Conservation (phyloP, 2,888 invertebrate genomes). For the Hymenopus coronatus region DNA sequence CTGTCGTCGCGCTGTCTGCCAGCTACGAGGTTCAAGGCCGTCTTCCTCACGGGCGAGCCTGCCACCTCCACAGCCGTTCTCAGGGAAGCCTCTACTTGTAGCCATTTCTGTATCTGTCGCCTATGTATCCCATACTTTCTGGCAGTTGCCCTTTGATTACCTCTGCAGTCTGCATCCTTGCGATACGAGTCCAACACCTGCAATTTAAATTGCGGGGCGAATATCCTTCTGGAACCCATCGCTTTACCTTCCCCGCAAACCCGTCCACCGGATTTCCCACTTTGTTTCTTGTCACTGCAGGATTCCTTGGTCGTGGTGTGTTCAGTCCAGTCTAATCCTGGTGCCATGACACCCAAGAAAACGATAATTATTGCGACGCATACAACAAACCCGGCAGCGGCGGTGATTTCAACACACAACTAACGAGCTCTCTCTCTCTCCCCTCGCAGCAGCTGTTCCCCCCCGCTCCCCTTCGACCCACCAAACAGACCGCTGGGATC, state of each 20-base stretch:
- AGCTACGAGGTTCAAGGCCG: constrained; percentile 51
- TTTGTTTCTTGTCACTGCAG: constrained; percentile 12
- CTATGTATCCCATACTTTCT: constrained; percentile 87
- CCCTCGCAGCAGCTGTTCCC: constrained; percentile 23
- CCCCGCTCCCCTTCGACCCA: constrained; percentile 13
- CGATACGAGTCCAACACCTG: constrained; percentile 86
- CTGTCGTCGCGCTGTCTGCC: constrained; percentile 48
- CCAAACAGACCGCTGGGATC: neutral
- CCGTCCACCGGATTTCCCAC: neutral
- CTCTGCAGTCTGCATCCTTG: constrained; percentile 81
- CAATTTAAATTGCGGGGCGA: constrained; percentile 84
- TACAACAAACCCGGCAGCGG: constrained; percentile 26
- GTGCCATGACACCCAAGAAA: constrained; percentile 26
- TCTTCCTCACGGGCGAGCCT: constrained; percentile 40
- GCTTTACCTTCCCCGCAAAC: constrained; percentile 26
- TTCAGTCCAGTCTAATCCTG: constrained; percentile 25
- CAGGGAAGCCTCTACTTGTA: constrained; percentile 78
- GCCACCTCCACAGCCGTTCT: constrained; percentile 62
- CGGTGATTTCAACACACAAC: constrained; percentile 31
- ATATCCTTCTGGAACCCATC: constrained; percentile 82
- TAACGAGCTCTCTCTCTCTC: constrained; percentile 29
- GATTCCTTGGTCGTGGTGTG: constrained; percentile 24
- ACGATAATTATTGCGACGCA: constrained; percentile 22
- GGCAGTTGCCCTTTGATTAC: constrained; percentile 85
- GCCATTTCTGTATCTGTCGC: constrained; percentile 88